Percentiles rank a stretch among this genome's conserved stretches.
Evolutionary conservation across 2,888 invertebrate species (phyloP).

Genomic region (Pheosia tremula): DNA sequence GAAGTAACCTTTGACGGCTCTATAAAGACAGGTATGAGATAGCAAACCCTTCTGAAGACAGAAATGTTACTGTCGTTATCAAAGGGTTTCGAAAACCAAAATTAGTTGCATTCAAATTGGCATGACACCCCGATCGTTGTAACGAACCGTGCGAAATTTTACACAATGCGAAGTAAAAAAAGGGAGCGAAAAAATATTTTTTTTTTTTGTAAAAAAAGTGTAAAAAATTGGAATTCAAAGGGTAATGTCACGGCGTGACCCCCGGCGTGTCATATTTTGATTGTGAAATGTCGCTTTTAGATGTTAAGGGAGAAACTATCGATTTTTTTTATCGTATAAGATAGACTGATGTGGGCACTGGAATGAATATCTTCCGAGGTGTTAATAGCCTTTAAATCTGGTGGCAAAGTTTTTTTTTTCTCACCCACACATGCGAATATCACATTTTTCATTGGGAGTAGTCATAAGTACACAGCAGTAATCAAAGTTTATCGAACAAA

Average conservation of each 20-base stretch:
- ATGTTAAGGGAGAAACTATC: neutral
- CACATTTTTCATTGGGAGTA: neutral
- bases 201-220: constrained; percentile 41
- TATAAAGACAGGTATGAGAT: constrained; percentile 68
- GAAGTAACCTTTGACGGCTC: constrained; percentile 66
- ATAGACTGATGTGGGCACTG: too few species aligned
- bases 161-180: constrained; percentile 52
- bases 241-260: constrained; percentile 61
- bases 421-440: too few species aligned
- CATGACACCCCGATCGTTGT: constrained; percentile 61
- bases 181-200: constrained; percentile 43
- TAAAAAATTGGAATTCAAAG: constrained; percentile 49
- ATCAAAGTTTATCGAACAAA: constrained; percentile 35
- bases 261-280: constrained; percentile 57
- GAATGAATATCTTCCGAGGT: too few species aligned
- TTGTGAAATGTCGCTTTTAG: constrained; percentile 47
- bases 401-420: too few species aligned
- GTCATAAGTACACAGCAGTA: constrained; percentile 17
- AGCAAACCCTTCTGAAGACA: constrained; percentile 62
- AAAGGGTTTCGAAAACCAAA: constrained; percentile 73
- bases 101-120: constrained; percentile 79
- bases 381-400: too few species aligned
- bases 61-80: constrained; percentile 55
- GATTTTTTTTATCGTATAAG: neutral
- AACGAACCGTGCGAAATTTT: constrained; percentile 82